Evolutionary conservation across 35 echinoderm and acorn worm species (phyloP).

Genomic region (Acanthaster planci): DNA sequence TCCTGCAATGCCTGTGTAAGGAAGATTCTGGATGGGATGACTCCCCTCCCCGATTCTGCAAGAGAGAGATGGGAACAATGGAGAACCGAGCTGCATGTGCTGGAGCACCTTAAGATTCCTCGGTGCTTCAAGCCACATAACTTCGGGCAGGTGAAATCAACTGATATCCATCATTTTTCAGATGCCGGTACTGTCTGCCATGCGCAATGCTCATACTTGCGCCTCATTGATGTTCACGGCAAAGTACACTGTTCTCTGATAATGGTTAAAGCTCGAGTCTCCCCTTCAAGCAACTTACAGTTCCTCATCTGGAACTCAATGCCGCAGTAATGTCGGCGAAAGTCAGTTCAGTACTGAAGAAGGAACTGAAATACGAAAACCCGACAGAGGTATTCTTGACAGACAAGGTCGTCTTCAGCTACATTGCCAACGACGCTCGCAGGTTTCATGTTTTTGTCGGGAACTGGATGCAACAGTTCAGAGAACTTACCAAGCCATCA

Average conservation of each 20-base stretch:
- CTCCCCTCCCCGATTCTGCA: background rate
- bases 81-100: background rate
- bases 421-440: conserved; percentile 46
- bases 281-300: conserved; percentile 53
- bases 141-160: conserved; percentile 28
- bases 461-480: conserved; percentile 51
- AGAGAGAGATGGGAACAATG: background rate
- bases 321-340: conserved; percentile 40
- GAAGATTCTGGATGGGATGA: background rate
- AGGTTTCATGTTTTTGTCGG: conserved; percentile 52
- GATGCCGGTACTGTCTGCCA: conserved; percentile 69
- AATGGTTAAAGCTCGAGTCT: conserved; percentile 61
- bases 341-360: conserved; percentile 35
- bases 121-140: conserved; percentile 60
- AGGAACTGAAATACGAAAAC: conserved; percentile 26
- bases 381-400: conserved; percentile 56
- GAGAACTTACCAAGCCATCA: conserved; percentile 39
- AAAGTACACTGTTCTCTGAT: conserved; percentile 44
- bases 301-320: conserved; percentile 67
- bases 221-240: conserved; percentile 42
- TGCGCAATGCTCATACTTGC: conserved; percentile 56
- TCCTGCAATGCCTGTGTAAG: no score
- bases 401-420: conserved; percentile 65
- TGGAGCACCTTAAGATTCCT: conserved; percentile 29
- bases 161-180: conserved; percentile 76